These are phyloP conservation scores for Fragum fragum DNA, from an alignment of 2,888 invertebrate genomes.

Conservation along the genomic window DNA sequence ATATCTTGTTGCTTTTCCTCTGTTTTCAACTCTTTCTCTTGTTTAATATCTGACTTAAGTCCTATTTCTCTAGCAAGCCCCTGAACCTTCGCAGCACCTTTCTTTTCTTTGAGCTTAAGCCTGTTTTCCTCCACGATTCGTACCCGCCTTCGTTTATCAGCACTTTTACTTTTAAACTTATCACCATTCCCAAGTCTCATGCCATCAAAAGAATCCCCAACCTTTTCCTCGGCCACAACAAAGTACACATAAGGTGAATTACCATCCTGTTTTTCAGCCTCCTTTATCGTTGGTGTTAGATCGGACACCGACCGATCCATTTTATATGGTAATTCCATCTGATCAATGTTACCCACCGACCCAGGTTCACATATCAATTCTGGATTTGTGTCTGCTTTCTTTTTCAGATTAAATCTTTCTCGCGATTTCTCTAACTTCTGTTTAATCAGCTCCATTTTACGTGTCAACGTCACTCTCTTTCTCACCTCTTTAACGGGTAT, in stretches of 20 bases:
- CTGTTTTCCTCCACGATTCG: conserved; percentile 50
- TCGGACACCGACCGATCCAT: conserved; percentile 52
- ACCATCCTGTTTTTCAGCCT: conserved; percentile 29
- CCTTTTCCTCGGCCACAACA: conserved; percentile 68
- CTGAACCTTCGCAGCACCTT: conserved; percentile 43
- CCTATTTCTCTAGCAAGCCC: conserved; percentile 64
- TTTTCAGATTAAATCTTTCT: conserved; percentile 60
- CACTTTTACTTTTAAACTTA: conserved; percentile 46
- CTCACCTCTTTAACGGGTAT: conserved; percentile 40
- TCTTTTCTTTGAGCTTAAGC: conserved; percentile 37
- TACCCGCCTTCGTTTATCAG: conserved; percentile 48
- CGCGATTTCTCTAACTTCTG: conserved; percentile 70
- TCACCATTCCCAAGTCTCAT: conserved; percentile 30
- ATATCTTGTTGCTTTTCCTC: conserved; percentile 1
- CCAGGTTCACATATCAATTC: conserved; percentile 46
- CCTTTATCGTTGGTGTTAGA: conserved; percentile 20
- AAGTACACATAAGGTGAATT: conserved; percentile 69
- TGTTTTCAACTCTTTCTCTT: conserved; percentile 2
- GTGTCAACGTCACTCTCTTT: conserved; percentile 53
- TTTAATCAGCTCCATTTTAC: conserved; percentile 70
- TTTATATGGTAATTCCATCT: conserved; percentile 29
- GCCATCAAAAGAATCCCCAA: conserved; percentile 29
- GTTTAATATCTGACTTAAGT: conserved; percentile 47
- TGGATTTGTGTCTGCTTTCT: conserved; percentile 17
- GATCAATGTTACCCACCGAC: conserved; percentile 6